A percentile compares a stretch with the other conserved stretches of the same genome.
Conservation (phyloP, 1,140 invertebrate species). For the Megalonaias nervosa region DNA sequence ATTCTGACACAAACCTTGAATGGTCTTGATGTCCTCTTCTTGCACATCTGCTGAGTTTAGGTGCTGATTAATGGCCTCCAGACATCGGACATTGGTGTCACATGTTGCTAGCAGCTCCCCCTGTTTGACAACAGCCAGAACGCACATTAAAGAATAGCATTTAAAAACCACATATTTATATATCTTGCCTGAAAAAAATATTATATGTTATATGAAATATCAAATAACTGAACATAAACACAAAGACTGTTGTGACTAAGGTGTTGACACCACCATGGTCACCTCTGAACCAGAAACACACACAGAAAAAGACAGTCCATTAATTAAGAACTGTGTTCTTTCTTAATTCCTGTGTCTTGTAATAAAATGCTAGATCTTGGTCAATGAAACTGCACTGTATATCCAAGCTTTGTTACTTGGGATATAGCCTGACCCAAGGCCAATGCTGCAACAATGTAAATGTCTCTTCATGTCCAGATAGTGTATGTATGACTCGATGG, state of each 20-base stretch:
- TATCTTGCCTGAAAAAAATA: background rate
- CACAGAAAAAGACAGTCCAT: too few relatives aligned
- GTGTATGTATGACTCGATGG: too few relatives aligned
- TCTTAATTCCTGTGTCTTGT: too few relatives aligned
- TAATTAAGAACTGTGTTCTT: too few relatives aligned
- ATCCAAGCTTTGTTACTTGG: too few relatives aligned
- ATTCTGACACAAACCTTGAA: constrained; percentile 44
- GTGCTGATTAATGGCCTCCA: constrained; percentile 70
- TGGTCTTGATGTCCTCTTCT: constrained; percentile 56
- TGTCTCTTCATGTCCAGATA: too few relatives aligned
- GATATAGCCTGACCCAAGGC: too few relatives aligned
- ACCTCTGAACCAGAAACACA: too few relatives aligned
- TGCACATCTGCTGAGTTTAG: constrained; percentile 53
- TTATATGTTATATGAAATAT: too few relatives aligned
- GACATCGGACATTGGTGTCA: constrained; percentile 81
- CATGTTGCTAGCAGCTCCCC: constrained; percentile 83
- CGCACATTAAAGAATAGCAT: background rate
- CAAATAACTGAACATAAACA: constrained; percentile 3
- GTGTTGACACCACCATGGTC: background rate
- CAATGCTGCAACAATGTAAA: too few relatives aligned
- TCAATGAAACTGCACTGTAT: too few relatives aligned
- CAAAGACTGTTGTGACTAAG: background rate
- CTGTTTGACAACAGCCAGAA: constrained; percentile 72
- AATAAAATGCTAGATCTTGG: too few relatives aligned
- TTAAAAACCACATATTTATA: background rate